Percentiles rank a stretch among this genome's conserved stretches.
These are phyloP conservation scores for Drosophila pseudotalamancana DNA, from an alignment of 2,888 invertebrate genomes.

Conservation along the genomic window DNA sequence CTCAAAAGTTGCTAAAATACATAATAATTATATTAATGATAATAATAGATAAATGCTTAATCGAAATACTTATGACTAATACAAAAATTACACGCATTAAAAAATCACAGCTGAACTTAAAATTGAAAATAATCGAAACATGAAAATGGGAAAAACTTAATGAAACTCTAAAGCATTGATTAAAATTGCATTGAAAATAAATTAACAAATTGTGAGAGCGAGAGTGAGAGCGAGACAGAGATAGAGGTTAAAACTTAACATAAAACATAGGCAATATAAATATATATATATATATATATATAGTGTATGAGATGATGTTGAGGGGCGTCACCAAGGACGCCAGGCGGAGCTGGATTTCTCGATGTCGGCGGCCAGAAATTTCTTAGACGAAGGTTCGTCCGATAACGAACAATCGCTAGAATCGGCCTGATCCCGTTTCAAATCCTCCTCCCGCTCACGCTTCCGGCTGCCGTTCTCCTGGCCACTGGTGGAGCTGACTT, in stretches of 20 bases:
- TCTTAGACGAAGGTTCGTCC: slow-evolving; percentile 76
- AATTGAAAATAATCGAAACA: slow-evolving; percentile 54
- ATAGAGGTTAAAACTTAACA: slow-evolving; percentile 59
- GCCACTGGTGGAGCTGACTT: slow-evolving; percentile 80
- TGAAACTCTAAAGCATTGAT: slow-evolving; percentile 20
- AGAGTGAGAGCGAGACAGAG: not conserved
- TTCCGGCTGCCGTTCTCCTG: slow-evolving; percentile 45
- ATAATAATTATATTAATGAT: slow-evolving; percentile 44
- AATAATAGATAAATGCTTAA: slow-evolving; percentile 11
- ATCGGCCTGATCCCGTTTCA: slow-evolving; percentile 58
- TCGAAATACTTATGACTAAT: slow-evolving; percentile 25
- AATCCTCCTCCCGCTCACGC: slow-evolving; percentile 22
- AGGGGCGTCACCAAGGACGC: slow-evolving; percentile 86
- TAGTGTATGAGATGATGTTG: too few species aligned
- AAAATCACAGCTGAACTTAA: slow-evolving; percentile 81
- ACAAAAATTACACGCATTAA: slow-evolving; percentile 59
- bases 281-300: too few species aligned
- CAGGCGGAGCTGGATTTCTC: slow-evolving; percentile 85
- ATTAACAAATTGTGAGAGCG: slow-evolving; percentile 43
- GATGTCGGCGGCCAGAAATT: slow-evolving; percentile 57
- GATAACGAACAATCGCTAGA: slow-evolving; percentile 74
- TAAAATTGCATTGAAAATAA: slow-evolving; percentile 46
- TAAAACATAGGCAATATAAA: not conserved
- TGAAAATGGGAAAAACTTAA: slow-evolving; percentile 54
- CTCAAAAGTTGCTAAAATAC: slow-evolving; percentile 47